Evolutionary conservation across 1,140 invertebrate species (phyloP).

Genomic region (Bombus polaris): DNA sequence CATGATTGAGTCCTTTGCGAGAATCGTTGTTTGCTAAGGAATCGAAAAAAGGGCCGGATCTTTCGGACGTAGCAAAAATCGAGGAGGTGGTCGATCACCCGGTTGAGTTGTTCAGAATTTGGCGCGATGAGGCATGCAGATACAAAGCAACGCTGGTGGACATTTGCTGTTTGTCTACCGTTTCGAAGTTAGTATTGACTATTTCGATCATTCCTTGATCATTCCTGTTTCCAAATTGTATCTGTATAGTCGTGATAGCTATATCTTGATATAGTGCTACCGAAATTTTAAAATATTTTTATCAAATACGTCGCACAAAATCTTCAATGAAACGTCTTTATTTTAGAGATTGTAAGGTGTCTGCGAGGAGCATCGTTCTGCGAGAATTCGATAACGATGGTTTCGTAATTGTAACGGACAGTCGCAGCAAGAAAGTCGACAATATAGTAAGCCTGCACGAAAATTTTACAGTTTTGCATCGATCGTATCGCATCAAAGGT

Average conservation of each 20-base stretch:
- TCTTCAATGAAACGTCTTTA: not conserved
- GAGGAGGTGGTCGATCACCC: conserved; percentile 76
- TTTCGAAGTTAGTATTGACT: conserved; percentile 76
- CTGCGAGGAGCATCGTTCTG: conserved; percentile 80
- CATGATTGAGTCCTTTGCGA: conserved; percentile 3
- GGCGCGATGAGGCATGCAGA: conserved; percentile 75
- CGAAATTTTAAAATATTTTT: not conserved
- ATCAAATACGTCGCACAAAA: too few species aligned
- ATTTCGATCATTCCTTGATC: not conserved
- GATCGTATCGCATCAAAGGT: not conserved
- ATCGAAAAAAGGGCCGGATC: not conserved
- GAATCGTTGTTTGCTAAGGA: conserved; percentile 21
- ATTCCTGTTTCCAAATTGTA: too few species aligned
- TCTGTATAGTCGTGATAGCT: too few species aligned
- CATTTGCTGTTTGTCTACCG: conserved; percentile 80
- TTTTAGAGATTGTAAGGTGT: conserved; percentile 80
- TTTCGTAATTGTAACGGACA: conserved; percentile 83
- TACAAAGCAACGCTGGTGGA: conserved; percentile 67
- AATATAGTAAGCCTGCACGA: conserved; percentile 79
- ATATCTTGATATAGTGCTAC: not conserved
- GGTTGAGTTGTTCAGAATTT: conserved; percentile 79
- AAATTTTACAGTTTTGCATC: not conserved
- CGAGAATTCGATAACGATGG: conserved; percentile 81
- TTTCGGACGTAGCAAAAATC: conserved; percentile 74
- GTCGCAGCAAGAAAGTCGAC: conserved; percentile 79